A percentile compares a stretch with the other conserved stretches of the same genome.
Evolutionary conservation across 2,888 invertebrate genomes (phyloP).

Genomic region (Thecophora atra): DNA sequence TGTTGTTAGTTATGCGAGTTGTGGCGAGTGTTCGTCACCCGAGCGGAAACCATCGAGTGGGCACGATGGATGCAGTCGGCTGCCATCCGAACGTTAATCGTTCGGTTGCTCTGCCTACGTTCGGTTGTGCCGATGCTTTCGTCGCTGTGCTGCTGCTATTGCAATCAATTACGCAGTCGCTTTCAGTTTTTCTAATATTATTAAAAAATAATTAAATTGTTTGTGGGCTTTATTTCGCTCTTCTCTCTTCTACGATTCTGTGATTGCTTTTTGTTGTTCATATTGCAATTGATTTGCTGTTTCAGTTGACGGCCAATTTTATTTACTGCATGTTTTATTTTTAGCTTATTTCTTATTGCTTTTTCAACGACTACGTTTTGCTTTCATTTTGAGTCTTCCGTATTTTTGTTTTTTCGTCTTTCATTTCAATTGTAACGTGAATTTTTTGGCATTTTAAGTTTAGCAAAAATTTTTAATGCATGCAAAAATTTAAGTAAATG

Average conservation of each 20-base stretch:
- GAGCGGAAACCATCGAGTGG: too few species aligned
- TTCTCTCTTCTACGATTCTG: neutral
- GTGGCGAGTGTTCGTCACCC: too few species aligned
- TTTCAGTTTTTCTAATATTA: neutral
- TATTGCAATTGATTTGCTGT: too few species aligned
- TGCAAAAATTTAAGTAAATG: neutral
- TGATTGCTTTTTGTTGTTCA: too few species aligned
- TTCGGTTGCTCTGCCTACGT: too few species aligned
- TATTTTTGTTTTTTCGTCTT: slow-evolving; percentile 25
- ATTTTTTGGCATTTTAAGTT: slow-evolving; percentile 39
- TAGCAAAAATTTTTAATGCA: slow-evolving; percentile 9
- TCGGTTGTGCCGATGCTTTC: too few species aligned
- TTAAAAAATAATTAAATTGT: slow-evolving; percentile 13
- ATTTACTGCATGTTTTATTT: neutral
- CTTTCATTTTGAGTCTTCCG: slow-evolving; percentile 1
- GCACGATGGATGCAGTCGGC: too few species aligned
- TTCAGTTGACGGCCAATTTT: neutral
- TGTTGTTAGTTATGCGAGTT: too few species aligned
- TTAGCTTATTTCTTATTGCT: neutral
- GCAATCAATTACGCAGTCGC: neutral
- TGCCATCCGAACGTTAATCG: too few species aligned
- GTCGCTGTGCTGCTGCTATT: neutral
- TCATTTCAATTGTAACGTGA: slow-evolving; percentile 25
- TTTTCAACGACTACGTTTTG: neutral
- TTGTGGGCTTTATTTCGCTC: neutral